These are phyloP conservation scores for Dryoscopus gambensis DNA, from an alignment of 2,113 vertebrate genomes.

Conservation along the genomic window DNA sequence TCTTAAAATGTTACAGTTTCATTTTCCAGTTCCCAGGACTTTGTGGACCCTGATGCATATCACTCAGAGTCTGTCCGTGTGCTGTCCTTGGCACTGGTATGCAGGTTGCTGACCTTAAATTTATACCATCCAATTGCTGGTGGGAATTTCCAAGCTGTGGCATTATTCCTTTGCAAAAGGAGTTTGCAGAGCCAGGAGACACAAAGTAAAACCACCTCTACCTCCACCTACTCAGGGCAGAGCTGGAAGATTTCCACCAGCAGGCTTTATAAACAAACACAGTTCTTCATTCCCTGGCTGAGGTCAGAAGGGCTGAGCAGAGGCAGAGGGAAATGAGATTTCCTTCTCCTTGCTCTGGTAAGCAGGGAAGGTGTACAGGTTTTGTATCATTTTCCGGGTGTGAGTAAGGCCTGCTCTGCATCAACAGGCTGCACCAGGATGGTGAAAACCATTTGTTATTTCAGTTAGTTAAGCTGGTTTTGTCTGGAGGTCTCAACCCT, in stretches of 20 bases:
- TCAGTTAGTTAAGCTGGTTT: not conserved
- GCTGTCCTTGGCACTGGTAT: slow-evolving; percentile 12
- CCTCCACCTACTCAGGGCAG: not conserved
- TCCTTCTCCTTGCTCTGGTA: not conserved
- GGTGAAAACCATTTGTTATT: not conserved
- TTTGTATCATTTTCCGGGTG: not conserved
- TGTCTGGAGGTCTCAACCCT: not conserved
- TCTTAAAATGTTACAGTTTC: not conserved
- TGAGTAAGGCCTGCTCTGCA: not conserved
- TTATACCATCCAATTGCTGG: not conserved
- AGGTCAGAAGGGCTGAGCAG: not conserved
- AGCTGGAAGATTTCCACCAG: not conserved
- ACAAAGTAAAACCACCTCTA: not conserved
- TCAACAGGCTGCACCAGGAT: not conserved
- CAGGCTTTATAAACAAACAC: not conserved
- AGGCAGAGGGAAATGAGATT: not conserved
- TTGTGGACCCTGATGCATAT: not conserved
- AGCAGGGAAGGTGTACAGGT: not conserved
- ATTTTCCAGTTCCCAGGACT: slow-evolving; percentile 51
- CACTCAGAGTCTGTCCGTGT: not conserved
- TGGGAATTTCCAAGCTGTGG: slow-evolving; percentile 9
- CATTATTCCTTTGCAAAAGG: not conserved
- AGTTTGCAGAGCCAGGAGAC: not conserved
- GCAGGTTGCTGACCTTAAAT: not conserved
- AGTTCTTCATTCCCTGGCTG: not conserved